Percentiles rank a stretch among this genome's conserved stretches.
Evolutionary conservation across 2,797 vertebrate genomes (phyloP).

Genomic region (Anniella stebbinsi): DNA sequence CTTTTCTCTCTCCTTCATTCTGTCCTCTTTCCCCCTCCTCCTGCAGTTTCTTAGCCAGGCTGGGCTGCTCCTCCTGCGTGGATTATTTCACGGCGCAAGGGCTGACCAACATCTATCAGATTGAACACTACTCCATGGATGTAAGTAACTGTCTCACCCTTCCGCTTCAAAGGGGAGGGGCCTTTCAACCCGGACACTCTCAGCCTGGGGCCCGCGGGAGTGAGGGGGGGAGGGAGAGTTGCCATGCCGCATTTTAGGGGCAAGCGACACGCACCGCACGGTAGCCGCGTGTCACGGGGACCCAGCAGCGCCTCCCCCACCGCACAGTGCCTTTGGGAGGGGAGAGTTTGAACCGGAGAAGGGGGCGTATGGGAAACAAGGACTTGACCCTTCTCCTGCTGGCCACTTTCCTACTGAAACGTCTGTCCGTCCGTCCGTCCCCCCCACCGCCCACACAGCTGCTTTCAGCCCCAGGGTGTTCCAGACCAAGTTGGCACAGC

Average conservation of each 20-base stretch:
- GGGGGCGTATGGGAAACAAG: rapidly evolving
- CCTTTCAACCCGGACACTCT: conserved; percentile 55
- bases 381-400: neutral
- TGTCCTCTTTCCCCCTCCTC: conserved; percentile 73
- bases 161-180: conserved; percentile 64
- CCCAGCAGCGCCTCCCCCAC: conserved; percentile 21
- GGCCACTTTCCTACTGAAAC: conserved; percentile 30
- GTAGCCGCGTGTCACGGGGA: neutral
- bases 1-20: conserved; percentile 74
- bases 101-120: conserved; percentile 99
- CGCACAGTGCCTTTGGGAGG: neutral
- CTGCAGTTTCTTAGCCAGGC: conserved; percentile 96
- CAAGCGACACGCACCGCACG: neutral
- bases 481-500: neutral
- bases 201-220: neutral
- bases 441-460: neutral
- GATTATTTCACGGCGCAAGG: conserved; percentile 99
- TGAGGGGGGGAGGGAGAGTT: neutral
- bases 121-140: conserved; percentile 99
- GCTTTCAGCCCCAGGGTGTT: too few relatives aligned
- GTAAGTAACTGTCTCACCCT: conserved; percentile 88
- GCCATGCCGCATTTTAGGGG: conserved; percentile 29
- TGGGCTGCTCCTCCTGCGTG: conserved; percentile 99
- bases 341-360: neutral
- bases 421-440: neutral